Base-by-base conservation (phyloP, 2,113 vertebrate species). In the Cavia porcellus region DNA sequence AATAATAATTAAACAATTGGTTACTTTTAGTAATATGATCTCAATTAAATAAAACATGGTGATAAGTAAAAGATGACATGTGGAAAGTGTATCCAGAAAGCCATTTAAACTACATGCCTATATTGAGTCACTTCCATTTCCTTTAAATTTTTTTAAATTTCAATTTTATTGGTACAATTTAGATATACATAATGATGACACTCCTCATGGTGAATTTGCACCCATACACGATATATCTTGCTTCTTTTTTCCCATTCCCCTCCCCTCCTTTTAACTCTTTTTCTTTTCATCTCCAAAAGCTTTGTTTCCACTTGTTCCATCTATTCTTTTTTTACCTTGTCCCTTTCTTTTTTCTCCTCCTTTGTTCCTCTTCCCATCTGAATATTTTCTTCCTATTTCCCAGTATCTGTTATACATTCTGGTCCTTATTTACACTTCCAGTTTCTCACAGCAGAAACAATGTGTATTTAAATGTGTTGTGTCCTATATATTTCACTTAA, bases 21-120 rank as follows among this genome's bases (percentile, higher is more conserved):
- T 74, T 13, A n/a, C 93, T 68, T 85, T 13, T 57, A 93, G 68
- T 13, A 12, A 38, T 30, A 14, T n/a, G n/a, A 68, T 17, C 7
- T 62, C 90, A 96, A 91, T 62, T 88, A 96, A 91, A 17, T 68
- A 13, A 80, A 94, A 95, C 47, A 35, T 70, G 2, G 14, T 57
- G 45, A 6, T 35, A 88, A 81, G 24, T 64, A 88, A 74, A 68
- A 52, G 50, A 80, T 25, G 35, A 50, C 50, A 80, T 88, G 24
- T 74, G 6, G 42, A n/a, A 52, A 64, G 20, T 24, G 32, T 15
- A 74, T 20, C 0, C 57, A 81, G 19, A 91, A 80, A 95, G 72
- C 3, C 10, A 62, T 47, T 90, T 72, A 75, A 84, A 59, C 35
- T 55, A 25, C 7, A 52, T 38, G 32, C 11, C 5, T 15, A 15